Base-by-base conservation (phyloP, 2,113 vertebrate genomes). In the Rallus limicola region DNA sequence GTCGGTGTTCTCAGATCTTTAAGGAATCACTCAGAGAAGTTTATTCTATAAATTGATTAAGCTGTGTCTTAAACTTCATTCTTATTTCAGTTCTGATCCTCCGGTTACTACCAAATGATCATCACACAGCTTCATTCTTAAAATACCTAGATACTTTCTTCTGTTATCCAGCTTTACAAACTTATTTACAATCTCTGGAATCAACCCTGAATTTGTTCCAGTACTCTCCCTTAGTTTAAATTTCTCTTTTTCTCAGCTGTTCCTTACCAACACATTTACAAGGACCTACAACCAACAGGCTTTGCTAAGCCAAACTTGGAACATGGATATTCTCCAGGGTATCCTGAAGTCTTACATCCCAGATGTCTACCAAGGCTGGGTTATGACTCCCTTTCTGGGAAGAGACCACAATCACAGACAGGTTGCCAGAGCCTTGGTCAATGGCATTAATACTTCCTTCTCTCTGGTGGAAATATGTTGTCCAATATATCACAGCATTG, bases 381-480 rank as follows among this genome's bases (percentile, higher is more conserved):
- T 82, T 88, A 90, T 69, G 70, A 58, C 58, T 95, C 33, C 48
- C 48, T 91, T 91, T 33, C 58, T 72, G 90, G 67, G 77, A 94
- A 78, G 36, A 53, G 44, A 65, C 62, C 2, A 2, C 34, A 68
- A 33, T 82, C 65, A 82, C 25, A 77, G 5, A 80, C 28, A 86
- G 59, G 36, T 78, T 93, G 90, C 91, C 71, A 94, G 21, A 62
- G 6, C 29, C 24, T 70, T 88, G 86, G 68, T 88, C 92, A 94
- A 67, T 44, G 74, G 31, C 60, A 70, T 13, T 86, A 81, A 86
- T 93, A 92, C 9, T 88, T 93, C 53, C 52, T 82, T 82, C 46
- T 76, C 9, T 77, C 71, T 86, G 25, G 25, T 67, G 23, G 50
- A 90, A 94, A 93, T 55, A 92, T 80, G 68, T 88, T 90, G 24